Evolutionary conservation across 2,113 vertebrate species (phyloP), one percentile per base, ranked within the genome.

Genomic region (Erpornis zantholeuca): DNA sequence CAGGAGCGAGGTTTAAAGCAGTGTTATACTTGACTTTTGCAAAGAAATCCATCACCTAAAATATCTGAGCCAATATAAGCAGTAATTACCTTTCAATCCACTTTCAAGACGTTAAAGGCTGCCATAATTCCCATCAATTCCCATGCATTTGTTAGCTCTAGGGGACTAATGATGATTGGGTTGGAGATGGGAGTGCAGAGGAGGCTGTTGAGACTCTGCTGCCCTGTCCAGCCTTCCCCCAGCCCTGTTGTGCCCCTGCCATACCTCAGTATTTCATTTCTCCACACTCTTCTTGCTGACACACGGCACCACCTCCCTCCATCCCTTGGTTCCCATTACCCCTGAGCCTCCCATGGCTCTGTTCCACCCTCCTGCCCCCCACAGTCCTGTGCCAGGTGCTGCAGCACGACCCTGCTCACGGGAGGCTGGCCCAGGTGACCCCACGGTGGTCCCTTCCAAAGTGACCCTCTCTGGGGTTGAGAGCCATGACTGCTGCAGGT

Each of bases 1-100:
- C 3, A 76, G 79, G 50, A 88, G 11, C 1, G 2, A 40, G 36
- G 75, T 64, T 68, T 88, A 35, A 93, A 85, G 31, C 1, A 0
- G 4, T 42, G 42, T 69, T 60, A 42, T 3, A 22, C 40, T 77
- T 83, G 73, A 44, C 78, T 65, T 91, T 17, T 35, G 82, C 7
- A 8, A 66, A 80, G 63, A 72, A 86, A 93, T 77, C 31, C 71
- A 82, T 73, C 83, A 84, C 35, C 52, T 81, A 10, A 82, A 91
- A 31, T 38, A 84, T 3, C 81, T 66, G 69, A 78, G 44, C 31
- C 52, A 81, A 57, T 19, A 45, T 42, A 57, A 88, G 76, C 3
- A 2, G 42, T 38, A 89, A 77, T 83, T 88, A 50, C 53, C 35
- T 81, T 63, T 73, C 52, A 78, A 38, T 66, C 38, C 8, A 35